phyloP scores from a whole-genome alignment of 2,797 vertebrate species.

The Neostethus bicornis region DNA sequence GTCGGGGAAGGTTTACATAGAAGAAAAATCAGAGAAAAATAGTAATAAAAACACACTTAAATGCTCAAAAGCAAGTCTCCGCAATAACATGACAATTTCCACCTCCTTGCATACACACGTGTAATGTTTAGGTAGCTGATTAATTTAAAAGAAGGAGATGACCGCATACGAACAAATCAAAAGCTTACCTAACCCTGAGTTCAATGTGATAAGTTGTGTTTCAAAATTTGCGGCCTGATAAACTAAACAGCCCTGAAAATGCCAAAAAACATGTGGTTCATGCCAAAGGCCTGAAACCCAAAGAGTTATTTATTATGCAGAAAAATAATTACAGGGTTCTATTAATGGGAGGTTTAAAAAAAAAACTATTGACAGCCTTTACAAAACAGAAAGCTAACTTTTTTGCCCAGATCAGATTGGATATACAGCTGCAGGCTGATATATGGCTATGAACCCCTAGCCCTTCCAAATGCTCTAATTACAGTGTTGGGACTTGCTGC shows the following conservation, averaged over 20 bases:
- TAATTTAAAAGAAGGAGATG: conserved; percentile 31
- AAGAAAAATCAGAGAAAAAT: conserved; percentile 54
- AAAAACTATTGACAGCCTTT: conserved; percentile 78
- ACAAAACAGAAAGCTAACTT: conserved; percentile 68
- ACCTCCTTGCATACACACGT: conserved; percentile 16
- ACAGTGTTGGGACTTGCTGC: conserved; percentile 71
- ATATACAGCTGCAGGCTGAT: conserved; percentile 77
- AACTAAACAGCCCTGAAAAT: conserved; percentile 40
- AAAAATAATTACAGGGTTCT: conserved; percentile 78
- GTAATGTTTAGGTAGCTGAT: conserved; percentile 26
- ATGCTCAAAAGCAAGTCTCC: conserved; percentile 17
- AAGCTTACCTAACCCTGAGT: conserved; percentile 3
- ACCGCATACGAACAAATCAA: conserved; percentile 6
- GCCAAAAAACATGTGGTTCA: conserved; percentile 31
- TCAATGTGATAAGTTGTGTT: conserved; percentile 32
- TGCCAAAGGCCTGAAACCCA: conserved; percentile 31
- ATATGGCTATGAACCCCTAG: conserved; percentile 71
- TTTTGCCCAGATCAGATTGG: conserved; percentile 58
- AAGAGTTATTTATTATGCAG: conserved; percentile 71
- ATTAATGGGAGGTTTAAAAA: conserved; percentile 72
- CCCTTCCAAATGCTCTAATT: conserved; percentile 76
- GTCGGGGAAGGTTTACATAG: conserved; percentile 60
- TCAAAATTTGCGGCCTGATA: conserved; percentile 51
- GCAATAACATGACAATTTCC: conserved; percentile 31
- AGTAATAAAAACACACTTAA: conserved; percentile 37